Evolutionary conservation across 2,113 vertebrate genomes (phyloP).

Genomic region (Pionites leucogaster): DNA sequence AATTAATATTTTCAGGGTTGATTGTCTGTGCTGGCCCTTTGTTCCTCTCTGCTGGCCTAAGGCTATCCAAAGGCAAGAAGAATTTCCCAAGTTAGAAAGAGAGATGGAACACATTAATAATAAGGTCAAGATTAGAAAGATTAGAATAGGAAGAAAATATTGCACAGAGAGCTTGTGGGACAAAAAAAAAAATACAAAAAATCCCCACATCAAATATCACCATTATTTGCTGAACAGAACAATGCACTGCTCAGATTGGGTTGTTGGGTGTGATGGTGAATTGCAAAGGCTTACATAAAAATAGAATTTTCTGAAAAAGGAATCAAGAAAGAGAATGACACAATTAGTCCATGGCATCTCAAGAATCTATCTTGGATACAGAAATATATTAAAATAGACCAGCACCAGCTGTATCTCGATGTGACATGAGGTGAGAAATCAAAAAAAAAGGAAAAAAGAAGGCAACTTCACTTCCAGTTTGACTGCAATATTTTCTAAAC

Average conservation of each 20-base stretch:
- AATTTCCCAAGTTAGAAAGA: slow-evolving; percentile 35
- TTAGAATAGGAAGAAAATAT: slow-evolving; percentile 16
- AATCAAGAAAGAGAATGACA: neutral
- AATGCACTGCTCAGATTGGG: neutral
- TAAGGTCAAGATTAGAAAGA: slow-evolving; percentile 43
- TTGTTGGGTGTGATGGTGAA: neutral
- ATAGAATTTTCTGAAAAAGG: neutral
- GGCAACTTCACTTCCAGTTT: neutral
- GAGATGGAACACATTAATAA: slow-evolving; percentile 43
- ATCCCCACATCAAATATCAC: neutral
- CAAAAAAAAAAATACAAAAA: neutral
- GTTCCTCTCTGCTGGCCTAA: neutral
- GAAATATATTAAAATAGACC: neutral
- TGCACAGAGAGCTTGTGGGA: neutral
- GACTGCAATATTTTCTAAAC: slow-evolving; percentile 8
- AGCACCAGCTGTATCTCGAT: neutral
- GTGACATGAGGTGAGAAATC: neutral
- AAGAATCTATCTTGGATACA: neutral
- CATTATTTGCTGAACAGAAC: neutral
- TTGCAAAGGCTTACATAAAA: neutral
- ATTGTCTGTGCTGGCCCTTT: neutral
- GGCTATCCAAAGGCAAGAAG: slow-evolving; percentile 41
- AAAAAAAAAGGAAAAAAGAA: neutral
- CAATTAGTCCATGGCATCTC: neutral
- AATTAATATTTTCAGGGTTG: slow-evolving; percentile 43